Evolutionary conservation across 1,140 invertebrate genomes (phyloP), one percentile per base, ranked within the genome.

Genomic region (Asbolus verrucosus): DNA sequence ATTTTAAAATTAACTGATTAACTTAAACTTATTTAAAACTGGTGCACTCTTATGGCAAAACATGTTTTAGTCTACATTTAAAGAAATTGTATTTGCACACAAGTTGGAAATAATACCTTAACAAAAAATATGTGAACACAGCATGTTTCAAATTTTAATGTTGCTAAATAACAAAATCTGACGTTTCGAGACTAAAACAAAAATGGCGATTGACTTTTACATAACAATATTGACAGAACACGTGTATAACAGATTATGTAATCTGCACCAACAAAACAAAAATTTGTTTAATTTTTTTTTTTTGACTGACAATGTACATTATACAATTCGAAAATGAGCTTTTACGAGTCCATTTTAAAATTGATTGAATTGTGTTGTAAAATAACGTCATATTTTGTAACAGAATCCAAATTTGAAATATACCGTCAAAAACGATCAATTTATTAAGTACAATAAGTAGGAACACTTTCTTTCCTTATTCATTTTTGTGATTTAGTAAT

Each of bases 381-480:
- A n/a, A n/a, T n/a, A n/a, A n/a, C n/a, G n/a, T n/a, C n/a, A n/a
- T n/a, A n/a, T n/a, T n/a, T n/a, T n/a, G n/a, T n/a, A n/a, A n/a
- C n/a, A n/a, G n/a, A n/a, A n/a, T n/a, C n/a, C n/a, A n/a, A n/a
- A 36, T 36, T 36, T 50, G 43, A 24, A 6, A 50, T 8, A 6
- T 21, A 27, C 46, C 27, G 46, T 27, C 6, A 4, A 9, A 8
- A 19, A 46, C 27, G n/a, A 4, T 11, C 5, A 36, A 36, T 8
- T 54, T 9, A 54, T 39, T 63, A 65, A 65, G 62, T 65, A 65
- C 62, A 65, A 46, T 27, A 65, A 65, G 19, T 65, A 65, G 62
- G 62, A 65, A 65, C 62, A 65, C 62, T 16, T 62, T 16, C 5
- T 30, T 62, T 36, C 59, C 14, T 62, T 13, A 36, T 36, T 36